phyloP scores from a whole-genome alignment of 1,140 invertebrate species.

The Aphaenogaster rudis region DNA sequence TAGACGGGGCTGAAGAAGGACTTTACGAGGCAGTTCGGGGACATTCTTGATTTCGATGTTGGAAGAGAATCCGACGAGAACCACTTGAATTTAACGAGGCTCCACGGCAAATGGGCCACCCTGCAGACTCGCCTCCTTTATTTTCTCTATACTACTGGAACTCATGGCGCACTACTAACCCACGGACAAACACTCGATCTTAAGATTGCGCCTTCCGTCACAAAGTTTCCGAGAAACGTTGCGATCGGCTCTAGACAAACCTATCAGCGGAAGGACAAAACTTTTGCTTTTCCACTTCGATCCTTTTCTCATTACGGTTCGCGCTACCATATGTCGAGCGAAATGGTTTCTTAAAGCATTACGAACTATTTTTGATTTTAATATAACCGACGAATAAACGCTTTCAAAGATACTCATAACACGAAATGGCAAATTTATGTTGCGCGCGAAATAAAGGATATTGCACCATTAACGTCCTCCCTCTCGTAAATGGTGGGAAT shows the following conservation, averaged over 20 bases:
- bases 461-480: not conserved
- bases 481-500: not conserved
- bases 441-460: not conserved
- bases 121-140: slow-evolving; percentile 75
- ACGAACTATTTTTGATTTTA: not conserved
- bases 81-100: slow-evolving; percentile 83
- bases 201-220: slow-evolving; percentile 58
- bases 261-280: slow-evolving; percentile 13
- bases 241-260: slow-evolving; percentile 42
- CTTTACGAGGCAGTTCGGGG: slow-evolving; percentile 81
- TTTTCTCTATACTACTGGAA: slow-evolving; percentile 68
- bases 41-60: slow-evolving; percentile 82
- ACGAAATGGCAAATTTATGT: not conserved
- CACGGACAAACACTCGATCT: slow-evolving; percentile 64
- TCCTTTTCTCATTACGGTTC: not conserved
- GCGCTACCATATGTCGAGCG: not conserved
- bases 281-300: slow-evolving; percentile 6
- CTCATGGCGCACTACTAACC: slow-evolving; percentile 65
- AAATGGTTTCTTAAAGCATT: not conserved
- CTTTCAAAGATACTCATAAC: not conserved
- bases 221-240: slow-evolving; percentile 48
- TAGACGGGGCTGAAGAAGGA: slow-evolving; percentile 58
- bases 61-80: slow-evolving; percentile 76
- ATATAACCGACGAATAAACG: not conserved
- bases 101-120: slow-evolving; percentile 79